These are phyloP conservation scores for Ptychochromis oligacanthus DNA, from an alignment of 2,113 vertebrate genomes.

Conservation along the genomic window DNA sequence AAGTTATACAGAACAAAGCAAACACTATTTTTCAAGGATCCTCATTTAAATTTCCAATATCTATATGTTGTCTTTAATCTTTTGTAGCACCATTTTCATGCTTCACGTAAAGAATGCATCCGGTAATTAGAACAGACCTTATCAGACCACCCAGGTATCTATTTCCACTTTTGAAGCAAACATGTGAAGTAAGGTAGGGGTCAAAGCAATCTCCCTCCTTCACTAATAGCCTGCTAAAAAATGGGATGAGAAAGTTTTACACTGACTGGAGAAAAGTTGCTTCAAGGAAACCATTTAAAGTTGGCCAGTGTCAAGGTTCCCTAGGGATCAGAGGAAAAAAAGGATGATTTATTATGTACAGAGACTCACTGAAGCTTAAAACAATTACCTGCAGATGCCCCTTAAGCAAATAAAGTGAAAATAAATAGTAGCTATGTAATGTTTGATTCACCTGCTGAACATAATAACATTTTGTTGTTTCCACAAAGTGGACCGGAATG, in stretches of 20 bases:
- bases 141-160: constrained; percentile 43
- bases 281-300: constrained; percentile 66
- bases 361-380: constrained; percentile 77
- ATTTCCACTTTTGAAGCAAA: constrained; percentile 65
- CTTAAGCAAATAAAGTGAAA: constrained; percentile 81
- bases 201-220: constrained; percentile 70
- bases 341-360: constrained; percentile 82
- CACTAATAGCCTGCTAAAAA: constrained; percentile 50
- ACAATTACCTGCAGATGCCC: constrained; percentile 80
- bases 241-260: constrained; percentile 65
- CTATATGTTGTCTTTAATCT: constrained; percentile 66
- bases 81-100: constrained; percentile 27
- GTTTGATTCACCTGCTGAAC: constrained; percentile 79
- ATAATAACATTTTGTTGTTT: constrained; percentile 82
- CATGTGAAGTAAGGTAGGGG: constrained; percentile 60
- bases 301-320: constrained; percentile 56
- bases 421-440: constrained; percentile 81
- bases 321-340: constrained; percentile 65
- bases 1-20: constrained; percentile 65
- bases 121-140: constrained; percentile 70
- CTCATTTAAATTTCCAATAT: constrained; percentile 60
- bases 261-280: constrained; percentile 55
- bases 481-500: constrained; percentile 83
- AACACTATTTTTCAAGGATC: constrained; percentile 33
- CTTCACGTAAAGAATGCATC: constrained; percentile 50